Percentiles rank a stretch among this genome's conserved stretches.
These are phyloP conservation scores for Nephrotoma appendiculata DNA, from an alignment of 2,888 invertebrate genomes.

Conservation along the genomic window DNA sequence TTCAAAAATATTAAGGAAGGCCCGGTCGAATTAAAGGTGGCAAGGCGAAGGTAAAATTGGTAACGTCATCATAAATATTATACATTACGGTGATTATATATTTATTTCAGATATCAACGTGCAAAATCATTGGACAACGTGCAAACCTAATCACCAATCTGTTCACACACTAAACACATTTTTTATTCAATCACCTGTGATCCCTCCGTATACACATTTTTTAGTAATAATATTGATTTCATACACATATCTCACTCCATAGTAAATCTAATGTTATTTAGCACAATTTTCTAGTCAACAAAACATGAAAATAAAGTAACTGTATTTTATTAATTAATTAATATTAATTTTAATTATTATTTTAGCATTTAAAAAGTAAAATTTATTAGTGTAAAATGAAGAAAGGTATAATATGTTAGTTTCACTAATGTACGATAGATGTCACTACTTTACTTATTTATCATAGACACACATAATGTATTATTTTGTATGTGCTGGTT, in stretches of 20 bases:
- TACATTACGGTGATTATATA: background rate
- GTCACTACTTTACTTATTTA: background rate
- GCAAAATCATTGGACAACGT: slow-evolving; percentile 4
- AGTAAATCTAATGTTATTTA: background rate
- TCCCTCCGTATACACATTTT: background rate
- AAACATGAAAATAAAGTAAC: background rate
- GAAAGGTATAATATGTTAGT: background rate
- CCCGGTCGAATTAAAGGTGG: slow-evolving; percentile 65
- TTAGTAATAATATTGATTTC: background rate
- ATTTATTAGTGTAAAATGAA: background rate
- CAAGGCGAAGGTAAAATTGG: slow-evolving; percentile 44
- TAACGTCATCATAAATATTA: background rate
- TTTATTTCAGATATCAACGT: slow-evolving; percentile 2
- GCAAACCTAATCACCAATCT: background rate
- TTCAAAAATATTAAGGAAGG: slow-evolving; percentile 87
- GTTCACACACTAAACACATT: background rate
- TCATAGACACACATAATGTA: background rate
- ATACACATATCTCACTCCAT: background rate
- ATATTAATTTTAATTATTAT: background rate
- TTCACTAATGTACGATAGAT: background rate
- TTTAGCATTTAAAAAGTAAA: background rate
- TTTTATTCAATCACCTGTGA: background rate
- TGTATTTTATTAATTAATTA: background rate
- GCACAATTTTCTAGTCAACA: background rate
- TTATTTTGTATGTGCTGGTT: background rate